Evolutionary conservation across 2,797 vertebrate genomes (phyloP), one percentile per base, ranked within the genome.

Genomic region (Danio jaintianensis): DNA sequence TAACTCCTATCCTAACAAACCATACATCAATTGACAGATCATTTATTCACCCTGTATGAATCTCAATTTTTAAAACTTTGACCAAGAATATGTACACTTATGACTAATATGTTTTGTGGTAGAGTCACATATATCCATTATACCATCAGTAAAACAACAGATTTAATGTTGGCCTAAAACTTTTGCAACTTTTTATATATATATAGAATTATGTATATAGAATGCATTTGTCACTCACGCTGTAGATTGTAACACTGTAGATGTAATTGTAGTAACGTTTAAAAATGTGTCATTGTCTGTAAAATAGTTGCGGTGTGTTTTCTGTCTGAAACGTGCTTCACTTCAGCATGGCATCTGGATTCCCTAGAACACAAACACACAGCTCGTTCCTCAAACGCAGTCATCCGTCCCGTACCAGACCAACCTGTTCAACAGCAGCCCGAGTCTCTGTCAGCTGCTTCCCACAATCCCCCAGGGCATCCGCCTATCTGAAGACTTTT

Each of bases 211-310:
- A n/a, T n/a, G n/a, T n/a, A n/a, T n/a, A n/a, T n/a, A 10, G 15
- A 48, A 62, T 62, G 7, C 13, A 3, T 66, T 43, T 66, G n/a
- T 75, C 45, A 75, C 59, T 75, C 59, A 61, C 5, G 15, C 12
- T 22, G 4, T 56, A 15, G 45, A 16, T 48, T n/a, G 29, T 52
- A n/a, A 61, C 5, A 15, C 12, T 22, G 4, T 56, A 15, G 45
- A 16, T 48, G 29, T 52, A 63, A 40, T 42, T 52, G 6, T 48
- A 29, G 42, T 13, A 74, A 16, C 16, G n/a, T 11, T 53, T 53
- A 7, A 20, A 22, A n/a, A 42, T 63, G n/a, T n/a, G 50, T 38
- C 15, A 4, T 12, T n/a, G 22, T 75, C 2, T 40, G 11, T 42
- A 50, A 63, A 42, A n/a, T 47, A 42, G 29, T 20, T 9, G 73